phyloP scores from a whole-genome alignment of 2,888 invertebrate species.

The Trissolcus brochymenae region DNA sequence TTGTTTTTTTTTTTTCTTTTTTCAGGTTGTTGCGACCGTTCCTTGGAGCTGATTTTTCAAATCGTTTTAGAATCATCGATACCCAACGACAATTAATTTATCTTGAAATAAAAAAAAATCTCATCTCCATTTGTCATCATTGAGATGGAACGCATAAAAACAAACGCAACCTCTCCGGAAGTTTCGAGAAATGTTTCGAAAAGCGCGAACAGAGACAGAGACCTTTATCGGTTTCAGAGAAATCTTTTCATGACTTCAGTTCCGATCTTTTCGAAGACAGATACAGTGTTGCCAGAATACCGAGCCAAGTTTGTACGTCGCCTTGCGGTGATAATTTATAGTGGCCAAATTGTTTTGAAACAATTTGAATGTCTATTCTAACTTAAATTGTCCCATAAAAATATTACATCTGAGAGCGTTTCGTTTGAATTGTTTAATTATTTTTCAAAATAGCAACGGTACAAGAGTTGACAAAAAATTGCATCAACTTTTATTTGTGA shows the following conservation, averaged over 20 bases:
- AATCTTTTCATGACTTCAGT: constrained; percentile 39
- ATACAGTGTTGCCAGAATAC: constrained; percentile 49
- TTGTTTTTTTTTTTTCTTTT: constrained; percentile 1
- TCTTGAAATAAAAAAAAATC: no score
- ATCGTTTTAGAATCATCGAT: background rate
- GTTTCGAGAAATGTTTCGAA: constrained; percentile 15
- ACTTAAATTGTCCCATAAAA: no score
- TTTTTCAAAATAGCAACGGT: background rate
- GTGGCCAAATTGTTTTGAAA: constrained; percentile 24
- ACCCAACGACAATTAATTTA: background rate
- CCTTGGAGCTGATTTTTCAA: constrained; percentile 3
- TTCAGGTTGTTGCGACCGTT: constrained; percentile 8
- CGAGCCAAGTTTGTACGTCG: background rate
- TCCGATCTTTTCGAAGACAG: constrained; percentile 36
- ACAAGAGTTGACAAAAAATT: background rate
- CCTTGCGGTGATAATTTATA: background rate
- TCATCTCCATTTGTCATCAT: constrained; percentile 5
- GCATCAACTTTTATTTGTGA: background rate
- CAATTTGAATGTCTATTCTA: background rate
- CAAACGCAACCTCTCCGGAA: constrained; percentile 11
- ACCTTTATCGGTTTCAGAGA: constrained; percentile 27
- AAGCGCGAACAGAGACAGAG: background rate
- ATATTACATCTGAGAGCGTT: background rate
- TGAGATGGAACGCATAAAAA: constrained; percentile 5
- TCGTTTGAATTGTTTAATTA: background rate